Evolutionary conservation across 2,113 vertebrate genomes (phyloP), one percentile per base, ranked within the genome.

Genomic region (Azemiops feae): DNA sequence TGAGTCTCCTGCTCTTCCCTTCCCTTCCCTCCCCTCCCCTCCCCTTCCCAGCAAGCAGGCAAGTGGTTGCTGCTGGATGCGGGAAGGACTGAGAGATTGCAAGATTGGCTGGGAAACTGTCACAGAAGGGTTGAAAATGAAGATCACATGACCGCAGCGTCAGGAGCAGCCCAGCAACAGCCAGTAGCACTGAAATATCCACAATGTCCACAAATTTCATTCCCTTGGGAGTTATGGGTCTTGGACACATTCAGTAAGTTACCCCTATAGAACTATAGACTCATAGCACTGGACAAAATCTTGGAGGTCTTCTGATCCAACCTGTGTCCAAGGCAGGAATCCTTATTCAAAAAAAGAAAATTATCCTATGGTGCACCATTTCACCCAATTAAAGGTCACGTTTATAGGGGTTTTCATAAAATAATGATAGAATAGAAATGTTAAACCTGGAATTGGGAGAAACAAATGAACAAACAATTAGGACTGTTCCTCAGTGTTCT

Each of bases 351-450:
- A 64, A 64, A 30, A 60, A 60, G 16, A 55, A 1, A 5, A 54
- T 54, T 57, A 64, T n/a, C 27, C 4, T 14, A n/a, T 5, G 30
- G n/a, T 5, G 0, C 11, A 69, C 64, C 30, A 34, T 69, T 69
- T 69, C n/a, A 34, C 30, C 30, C 30, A 34, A 14, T 69, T 18
- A 69, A 69, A 16, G 30, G 30, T 16, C 64, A 69, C 5, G 5
- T n/a, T 34, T 69, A 6, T 30, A 34, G 14, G 14, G 18, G 30
- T 25, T 34, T 69, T 34, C 30, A 69, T 34, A n/a, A 12, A n/a
- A n/a, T 69, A 69, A 69, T 14, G 30, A 12, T 0, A 0, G 7
- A 23, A 57, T 30, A 60, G 34, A 74, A 53, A 57, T n/a, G 10
- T 5, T 0, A 57, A 52, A 60, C 52, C 43, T 4, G 0, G 1